Conservation (phyloP, 2,888 invertebrate genomes). For the Phengaris arion region DNA sequence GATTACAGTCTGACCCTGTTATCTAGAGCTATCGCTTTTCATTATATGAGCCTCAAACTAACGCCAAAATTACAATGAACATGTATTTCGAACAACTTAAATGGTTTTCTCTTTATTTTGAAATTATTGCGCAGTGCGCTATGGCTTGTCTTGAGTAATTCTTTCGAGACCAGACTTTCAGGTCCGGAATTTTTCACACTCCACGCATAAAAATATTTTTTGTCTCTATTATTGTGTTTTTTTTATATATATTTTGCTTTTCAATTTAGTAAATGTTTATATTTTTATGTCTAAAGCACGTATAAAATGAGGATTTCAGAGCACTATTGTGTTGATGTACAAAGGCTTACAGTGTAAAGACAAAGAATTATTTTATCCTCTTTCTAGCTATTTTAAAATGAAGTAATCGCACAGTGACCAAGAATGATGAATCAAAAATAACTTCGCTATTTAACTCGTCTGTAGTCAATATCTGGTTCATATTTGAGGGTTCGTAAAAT, state of each 20-base stretch:
- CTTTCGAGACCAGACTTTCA: slow-evolving; percentile 15
- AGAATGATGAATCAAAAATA: neutral
- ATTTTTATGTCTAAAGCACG: neutral
- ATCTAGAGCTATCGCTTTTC: slow-evolving; percentile 6
- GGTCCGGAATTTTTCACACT: slow-evolving; percentile 10
- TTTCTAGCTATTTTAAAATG: neutral
- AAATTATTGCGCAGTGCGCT: slow-evolving; percentile 10
- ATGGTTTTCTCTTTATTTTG: slow-evolving; percentile 18
- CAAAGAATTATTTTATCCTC: slow-evolving; percentile 2
- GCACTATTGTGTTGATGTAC: neutral
- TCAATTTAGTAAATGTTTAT: slow-evolving; percentile 1
- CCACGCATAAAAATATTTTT: neutral
- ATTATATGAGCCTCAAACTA: slow-evolving; percentile 11
- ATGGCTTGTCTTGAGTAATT: slow-evolving; percentile 17
- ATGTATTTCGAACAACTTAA: neutral
- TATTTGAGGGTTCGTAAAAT: neutral
- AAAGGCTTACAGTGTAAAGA: neutral
- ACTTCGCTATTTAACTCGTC: neutral
- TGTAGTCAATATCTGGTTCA: neutral
- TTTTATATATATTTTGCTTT: neutral
- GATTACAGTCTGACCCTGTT: slow-evolving; percentile 18
- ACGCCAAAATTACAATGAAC: slow-evolving; percentile 6
- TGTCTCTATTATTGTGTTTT: neutral
- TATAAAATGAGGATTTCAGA: neutral
- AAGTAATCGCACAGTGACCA: neutral